These are phyloP conservation scores for Goniozus legneri DNA, from an alignment of 1,140 invertebrate genomes.

Conservation along the genomic window DNA sequence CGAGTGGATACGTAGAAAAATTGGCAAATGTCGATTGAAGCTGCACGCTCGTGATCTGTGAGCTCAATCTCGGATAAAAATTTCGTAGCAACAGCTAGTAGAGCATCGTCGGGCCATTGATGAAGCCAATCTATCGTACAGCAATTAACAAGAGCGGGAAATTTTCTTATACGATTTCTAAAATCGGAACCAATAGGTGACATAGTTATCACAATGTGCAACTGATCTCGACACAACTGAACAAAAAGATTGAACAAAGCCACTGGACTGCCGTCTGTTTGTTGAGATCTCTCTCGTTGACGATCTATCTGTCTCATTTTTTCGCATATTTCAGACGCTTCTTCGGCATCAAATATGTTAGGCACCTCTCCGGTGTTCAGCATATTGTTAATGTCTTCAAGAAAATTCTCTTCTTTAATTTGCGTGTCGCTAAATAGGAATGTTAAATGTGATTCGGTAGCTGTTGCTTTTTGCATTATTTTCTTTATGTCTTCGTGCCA, in stretches of 20 bases:
- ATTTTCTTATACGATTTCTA: slow-evolving; percentile 84
- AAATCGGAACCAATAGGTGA: slow-evolving; percentile 86
- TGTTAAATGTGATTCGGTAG: slow-evolving; percentile 81
- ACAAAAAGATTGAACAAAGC: slow-evolving; percentile 94
- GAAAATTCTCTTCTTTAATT: slow-evolving; percentile 90
- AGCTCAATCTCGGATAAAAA: slow-evolving; percentile 86
- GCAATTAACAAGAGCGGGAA: slow-evolving; percentile 92
- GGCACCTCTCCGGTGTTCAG: slow-evolving; percentile 93
- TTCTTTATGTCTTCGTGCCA: slow-evolving; percentile 89
- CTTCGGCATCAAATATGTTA: slow-evolving; percentile 84
- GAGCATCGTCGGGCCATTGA: slow-evolving; percentile 91
- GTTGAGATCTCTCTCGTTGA: slow-evolving; percentile 82
- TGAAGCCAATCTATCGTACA: slow-evolving; percentile 98
- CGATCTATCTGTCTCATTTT: slow-evolving; percentile 91
- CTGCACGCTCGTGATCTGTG: slow-evolving; percentile 64
- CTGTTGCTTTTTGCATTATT: slow-evolving; percentile 76
- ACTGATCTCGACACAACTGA: slow-evolving; percentile 82
- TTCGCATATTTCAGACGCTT: slow-evolving; percentile 89
- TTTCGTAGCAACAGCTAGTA: slow-evolving; percentile 84
- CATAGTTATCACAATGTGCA: slow-evolving; percentile 91
- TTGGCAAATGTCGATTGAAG: slow-evolving; percentile 85
- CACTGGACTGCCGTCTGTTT: slow-evolving; percentile 87
- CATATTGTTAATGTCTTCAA: slow-evolving; percentile 93
- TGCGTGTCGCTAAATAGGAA: slow-evolving; percentile 90
- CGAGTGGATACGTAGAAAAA: slow-evolving; percentile 85